Percentiles rank a stretch among this genome's conserved stretches.
Evolutionary conservation across 2,113 vertebrate species (phyloP).

Genomic region (Cebidichthys violaceus): DNA sequence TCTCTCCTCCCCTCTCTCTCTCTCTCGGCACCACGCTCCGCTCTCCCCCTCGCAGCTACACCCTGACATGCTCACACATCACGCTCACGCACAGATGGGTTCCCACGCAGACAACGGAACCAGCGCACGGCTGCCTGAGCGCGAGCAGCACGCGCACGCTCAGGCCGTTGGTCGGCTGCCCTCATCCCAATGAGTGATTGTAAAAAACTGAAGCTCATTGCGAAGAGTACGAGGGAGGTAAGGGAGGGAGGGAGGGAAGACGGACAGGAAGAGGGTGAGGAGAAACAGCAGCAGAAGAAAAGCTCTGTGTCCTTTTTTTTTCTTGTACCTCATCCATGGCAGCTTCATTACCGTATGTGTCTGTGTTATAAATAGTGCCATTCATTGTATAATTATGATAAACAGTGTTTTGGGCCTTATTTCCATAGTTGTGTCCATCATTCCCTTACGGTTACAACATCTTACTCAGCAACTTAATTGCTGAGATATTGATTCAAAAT

Average conservation of each 20-base stretch:
- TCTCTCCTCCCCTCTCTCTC: slow-evolving; percentile 57
- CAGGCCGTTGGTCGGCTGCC: slow-evolving; percentile 54
- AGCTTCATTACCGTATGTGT: not conserved
- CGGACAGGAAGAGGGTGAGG: slow-evolving; percentile 35
- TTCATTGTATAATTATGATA: not conserved
- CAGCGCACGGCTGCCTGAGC: not conserved
- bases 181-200: slow-evolving; percentile 72
- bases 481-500: not conserved
- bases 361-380: not conserved
- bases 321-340: not conserved
- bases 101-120: not conserved
- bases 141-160: not conserved
- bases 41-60: slow-evolving; percentile 54
- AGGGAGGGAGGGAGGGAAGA: slow-evolving; percentile 9
- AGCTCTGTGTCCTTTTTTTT: not conserved
- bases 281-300: slow-evolving; percentile 13
- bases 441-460: not conserved
- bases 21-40: slow-evolving; percentile 43
- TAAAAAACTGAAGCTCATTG: slow-evolving; percentile 57
- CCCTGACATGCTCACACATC: slow-evolving; percentile 70
- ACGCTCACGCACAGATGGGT: slow-evolving; percentile 23
- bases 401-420: not conserved
- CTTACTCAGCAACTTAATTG: slow-evolving; percentile 9
- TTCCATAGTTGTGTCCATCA: not conserved
- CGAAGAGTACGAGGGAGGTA: slow-evolving; percentile 27